A percentile compares a stretch with the other conserved stretches of the same genome.
Evolutionary conservation across 2,888 invertebrate genomes (phyloP).

Genomic region (Tolmerus cingulatus): DNA sequence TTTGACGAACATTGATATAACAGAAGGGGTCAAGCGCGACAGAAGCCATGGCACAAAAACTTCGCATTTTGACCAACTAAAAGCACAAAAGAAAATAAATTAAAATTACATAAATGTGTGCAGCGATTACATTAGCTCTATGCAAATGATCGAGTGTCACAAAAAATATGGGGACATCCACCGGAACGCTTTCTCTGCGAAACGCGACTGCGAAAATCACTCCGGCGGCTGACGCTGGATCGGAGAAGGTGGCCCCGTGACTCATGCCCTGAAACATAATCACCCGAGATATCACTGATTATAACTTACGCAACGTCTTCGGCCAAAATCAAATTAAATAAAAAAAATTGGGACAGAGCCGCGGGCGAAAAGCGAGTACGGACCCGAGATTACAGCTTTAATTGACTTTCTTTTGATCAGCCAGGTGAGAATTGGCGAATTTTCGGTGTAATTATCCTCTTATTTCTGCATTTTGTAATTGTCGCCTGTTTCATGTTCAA

Average conservation of each 20-base stretch:
- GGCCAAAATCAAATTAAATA: not conserved
- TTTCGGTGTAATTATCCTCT: not conserved
- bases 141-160: constrained; percentile 4
- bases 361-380: not conserved
- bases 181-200: constrained; percentile 27
- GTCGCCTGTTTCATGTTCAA: not conserved
- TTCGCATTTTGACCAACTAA: not conserved
- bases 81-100: not conserved
- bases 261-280: not conserved
- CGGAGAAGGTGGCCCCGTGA: constrained; percentile 6
- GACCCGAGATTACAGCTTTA: not conserved
- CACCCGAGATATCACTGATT: not conserved
- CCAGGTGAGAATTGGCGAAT: not conserved
- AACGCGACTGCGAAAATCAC: not conserved
- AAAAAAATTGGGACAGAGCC: not conserved
- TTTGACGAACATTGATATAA: not conserved
- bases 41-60: not conserved
- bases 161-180: constrained; percentile 23
- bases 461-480: not conserved
- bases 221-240: not conserved
- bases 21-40: not conserved
- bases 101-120: constrained; percentile 19
- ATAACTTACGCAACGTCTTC: not conserved
- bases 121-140: constrained; percentile 4
- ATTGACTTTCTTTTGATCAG: not conserved